These are phyloP conservation scores for Orbicella faveolata DNA, from an alignment of 64 coral and sea anemone species.

Conservation along the genomic window DNA sequence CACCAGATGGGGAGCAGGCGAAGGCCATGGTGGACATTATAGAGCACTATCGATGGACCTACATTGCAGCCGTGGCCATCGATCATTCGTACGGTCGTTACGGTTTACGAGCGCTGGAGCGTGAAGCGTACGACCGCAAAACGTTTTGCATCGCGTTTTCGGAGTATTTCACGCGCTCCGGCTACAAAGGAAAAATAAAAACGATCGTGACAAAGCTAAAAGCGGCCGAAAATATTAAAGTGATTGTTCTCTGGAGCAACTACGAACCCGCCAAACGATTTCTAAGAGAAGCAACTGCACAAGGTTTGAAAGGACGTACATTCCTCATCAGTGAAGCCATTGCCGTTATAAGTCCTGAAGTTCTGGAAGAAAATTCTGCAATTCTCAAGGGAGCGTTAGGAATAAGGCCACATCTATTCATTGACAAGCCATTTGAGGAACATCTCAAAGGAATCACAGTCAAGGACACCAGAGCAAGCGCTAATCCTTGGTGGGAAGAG, in stretches of 20 bases:
- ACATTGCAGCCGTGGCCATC: slow-evolving; percentile 64
- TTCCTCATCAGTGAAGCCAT: slow-evolving; percentile 29
- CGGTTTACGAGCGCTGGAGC: slow-evolving; percentile 59
- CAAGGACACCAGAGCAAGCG: neutral
- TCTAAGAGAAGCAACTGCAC: neutral
- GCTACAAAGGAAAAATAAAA: slow-evolving; percentile 14
- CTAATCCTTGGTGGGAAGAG: slow-evolving; percentile 56
- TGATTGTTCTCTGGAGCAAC: slow-evolving; percentile 9
- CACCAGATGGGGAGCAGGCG: slow-evolving; percentile 73
- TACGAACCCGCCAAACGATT: neutral
- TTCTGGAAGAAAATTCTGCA: slow-evolving; percentile 32
- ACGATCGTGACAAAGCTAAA: slow-evolving; percentile 10
- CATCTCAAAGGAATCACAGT: slow-evolving; percentile 13
- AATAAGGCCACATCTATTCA: slow-evolving; percentile 26
- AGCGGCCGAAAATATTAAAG: neutral
- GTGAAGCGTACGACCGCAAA: slow-evolving; percentile 52
- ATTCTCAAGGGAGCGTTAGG: slow-evolving; percentile 74
- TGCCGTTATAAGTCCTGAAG: neutral
- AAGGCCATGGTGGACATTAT: slow-evolving; percentile 80
- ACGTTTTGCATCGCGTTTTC: slow-evolving; percentile 73
- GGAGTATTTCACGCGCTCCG: slow-evolving; percentile 67
- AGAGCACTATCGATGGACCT: slow-evolving; percentile 73
- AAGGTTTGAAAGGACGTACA: neutral
- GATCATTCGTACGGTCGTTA: slow-evolving; percentile 71
- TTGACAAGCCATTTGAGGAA: neutral